Percentiles rank a stretch among this genome's conserved stretches.
Conservation (phyloP, 2,113 vertebrate species). For the Malurus alboscapulatus region DNA sequence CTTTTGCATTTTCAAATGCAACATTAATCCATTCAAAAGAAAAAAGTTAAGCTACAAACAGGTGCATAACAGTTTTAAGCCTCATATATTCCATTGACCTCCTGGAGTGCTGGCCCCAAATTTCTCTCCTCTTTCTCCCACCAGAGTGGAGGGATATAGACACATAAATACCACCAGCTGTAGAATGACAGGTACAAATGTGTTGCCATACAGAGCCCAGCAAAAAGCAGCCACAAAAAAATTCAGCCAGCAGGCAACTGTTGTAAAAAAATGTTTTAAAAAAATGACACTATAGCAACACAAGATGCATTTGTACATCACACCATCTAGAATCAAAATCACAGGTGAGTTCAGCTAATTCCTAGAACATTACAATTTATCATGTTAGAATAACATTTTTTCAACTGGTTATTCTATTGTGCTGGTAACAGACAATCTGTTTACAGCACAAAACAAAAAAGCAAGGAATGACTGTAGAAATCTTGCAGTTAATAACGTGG, state of each 20-base stretch:
- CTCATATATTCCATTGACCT: not conserved
- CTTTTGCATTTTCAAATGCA: not conserved
- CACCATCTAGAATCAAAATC: not conserved
- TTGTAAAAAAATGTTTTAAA: not conserved
- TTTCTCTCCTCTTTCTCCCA: not conserved
- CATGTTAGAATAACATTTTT: not conserved
- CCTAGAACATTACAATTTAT: not conserved
- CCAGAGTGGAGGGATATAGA: not conserved
- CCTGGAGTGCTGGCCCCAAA: not conserved
- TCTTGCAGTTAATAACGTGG: not conserved
- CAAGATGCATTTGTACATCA: not conserved
- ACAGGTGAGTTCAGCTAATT: not conserved
- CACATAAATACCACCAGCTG: not conserved
- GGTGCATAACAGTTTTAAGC: not conserved
- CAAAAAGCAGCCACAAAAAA: not conserved
- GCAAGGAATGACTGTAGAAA: not conserved
- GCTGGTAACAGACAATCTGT: not conserved
- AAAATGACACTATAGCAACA: fast-evolving
- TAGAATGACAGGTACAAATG: not conserved
- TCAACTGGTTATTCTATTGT: not conserved
- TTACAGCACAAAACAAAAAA: not conserved
- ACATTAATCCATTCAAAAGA: not conserved
- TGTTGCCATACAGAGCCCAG: not conserved
- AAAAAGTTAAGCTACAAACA: not conserved
- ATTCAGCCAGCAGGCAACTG: not conserved